These are phyloP conservation scores for Edolisoma coerulescens DNA, from an alignment of 2,113 vertebrate species.

Conservation along the genomic window DNA sequence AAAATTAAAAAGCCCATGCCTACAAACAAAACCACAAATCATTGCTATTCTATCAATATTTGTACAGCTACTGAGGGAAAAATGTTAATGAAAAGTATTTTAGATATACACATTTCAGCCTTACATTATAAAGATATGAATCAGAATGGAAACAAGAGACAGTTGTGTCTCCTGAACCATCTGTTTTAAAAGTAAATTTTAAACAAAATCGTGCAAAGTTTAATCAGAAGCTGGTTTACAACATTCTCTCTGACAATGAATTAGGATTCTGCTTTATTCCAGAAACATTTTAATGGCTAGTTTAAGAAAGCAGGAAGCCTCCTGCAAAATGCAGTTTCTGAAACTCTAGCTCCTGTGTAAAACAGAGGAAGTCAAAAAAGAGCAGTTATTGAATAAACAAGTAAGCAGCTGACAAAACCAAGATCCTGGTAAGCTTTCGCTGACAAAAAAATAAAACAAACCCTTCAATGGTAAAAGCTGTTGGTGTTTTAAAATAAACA, in stretches of 20 bases:
- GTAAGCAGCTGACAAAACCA: not conserved
- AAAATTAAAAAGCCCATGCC: not conserved
- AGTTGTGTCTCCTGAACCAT: constrained; percentile 10
- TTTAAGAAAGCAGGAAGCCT: not conserved
- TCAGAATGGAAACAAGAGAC: constrained; percentile 11
- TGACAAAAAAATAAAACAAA: not conserved
- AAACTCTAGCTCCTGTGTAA: not conserved
- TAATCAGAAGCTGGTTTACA: constrained; percentile 1
- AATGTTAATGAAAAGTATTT: constrained; percentile 4
- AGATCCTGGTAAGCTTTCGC: not conserved
- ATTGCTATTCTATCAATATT: not conserved
- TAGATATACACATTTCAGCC: not conserved
- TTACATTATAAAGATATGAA: not conserved
- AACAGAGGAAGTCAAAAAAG: not conserved
- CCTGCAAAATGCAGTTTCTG: not conserved
- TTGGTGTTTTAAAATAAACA: not conserved
- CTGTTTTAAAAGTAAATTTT: constrained; percentile 28
- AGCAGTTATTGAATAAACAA: not conserved
- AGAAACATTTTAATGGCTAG: not conserved
- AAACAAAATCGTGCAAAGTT: not conserved
- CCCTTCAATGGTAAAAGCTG: not conserved
- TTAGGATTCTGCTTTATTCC: not conserved
- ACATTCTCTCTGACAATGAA: not conserved
- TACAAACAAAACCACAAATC: not conserved
- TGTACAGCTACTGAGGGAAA: not conserved